Evolutionary conservation across 2,113 vertebrate genomes (phyloP).

Genomic region (Pteronura brasiliensis): DNA sequence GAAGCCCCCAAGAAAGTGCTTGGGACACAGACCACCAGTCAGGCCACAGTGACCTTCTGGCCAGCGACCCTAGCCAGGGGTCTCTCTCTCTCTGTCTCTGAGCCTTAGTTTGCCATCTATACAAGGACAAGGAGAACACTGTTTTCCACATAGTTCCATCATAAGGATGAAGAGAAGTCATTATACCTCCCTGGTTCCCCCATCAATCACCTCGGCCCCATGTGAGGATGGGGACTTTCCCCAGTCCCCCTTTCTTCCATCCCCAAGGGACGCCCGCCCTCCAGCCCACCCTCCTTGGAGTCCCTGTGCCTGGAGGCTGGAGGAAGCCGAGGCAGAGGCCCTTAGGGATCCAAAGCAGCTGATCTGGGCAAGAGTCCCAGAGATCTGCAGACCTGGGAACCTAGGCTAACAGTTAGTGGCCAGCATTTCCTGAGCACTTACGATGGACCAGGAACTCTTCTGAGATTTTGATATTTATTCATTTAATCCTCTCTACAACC

Average conservation of each 20-base stretch:
- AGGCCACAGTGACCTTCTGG: not conserved
- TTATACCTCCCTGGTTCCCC: not conserved
- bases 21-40: not conserved
- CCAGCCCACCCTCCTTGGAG: fast-evolving
- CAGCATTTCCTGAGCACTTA: not conserved
- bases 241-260: not conserved
- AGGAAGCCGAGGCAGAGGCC: not conserved
- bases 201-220: fast-evolving
- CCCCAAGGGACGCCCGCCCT: not conserved
- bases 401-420: not conserved
- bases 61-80: not conserved
- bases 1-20: fast-evolving
- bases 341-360: not conserved
- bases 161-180: not conserved
- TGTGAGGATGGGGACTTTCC: not conserved
- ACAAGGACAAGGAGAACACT: not conserved
- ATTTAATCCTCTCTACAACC: not conserved
- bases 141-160: not conserved
- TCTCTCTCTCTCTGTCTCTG: not conserved
- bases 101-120: not conserved
- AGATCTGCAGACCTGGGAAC: not conserved
- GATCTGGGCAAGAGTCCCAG: not conserved
- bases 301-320: not conserved
- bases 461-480: not conserved
- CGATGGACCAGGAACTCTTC: fast-evolving